Base-by-base conservation (phyloP, 2,797 vertebrate genomes). In the Myotis findleyi region DNA sequence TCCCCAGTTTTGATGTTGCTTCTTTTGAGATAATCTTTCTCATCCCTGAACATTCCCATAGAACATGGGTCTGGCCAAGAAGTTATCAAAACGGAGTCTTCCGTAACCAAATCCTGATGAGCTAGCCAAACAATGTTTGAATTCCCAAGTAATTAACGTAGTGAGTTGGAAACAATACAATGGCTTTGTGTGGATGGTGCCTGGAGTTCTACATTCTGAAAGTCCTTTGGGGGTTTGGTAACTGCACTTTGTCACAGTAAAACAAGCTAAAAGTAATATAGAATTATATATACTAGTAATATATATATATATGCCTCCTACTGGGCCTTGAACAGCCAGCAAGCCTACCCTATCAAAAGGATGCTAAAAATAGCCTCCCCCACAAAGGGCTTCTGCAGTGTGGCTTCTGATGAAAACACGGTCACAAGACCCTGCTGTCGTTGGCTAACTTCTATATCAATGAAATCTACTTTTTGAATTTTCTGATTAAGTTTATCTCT, bases 151-250 rank as follows among this genome's bases (percentile, higher is more conserved):
- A 97, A 97, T 97, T 98, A 72, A 33, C 88, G 97, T 96, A 96
- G 90, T 97, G 95, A 96, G 90, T 75, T 93, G 76, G 95, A 96
- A 97, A 96, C 49, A 97, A 79, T 96, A 94, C 92, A 47, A 14
- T 95, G 83, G 6, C 57, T 97, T 97, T 97, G 92, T 93, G 92
- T 91, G 53, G 94, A 49, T 25, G 95, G 80, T 96, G 95, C 92
- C 96, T 97, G 81, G 96, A 97, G 97, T 98, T 97, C 95, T 97
- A 95, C 93, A 95, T 86, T 87, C 75, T 59, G 47, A 69, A 81
- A 76, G 30, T 83, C 13, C 76, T 95, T 95, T 94, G 83, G 83
- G 27, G 66, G 12, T 76, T 94, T 75, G 80, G 75, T 79, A 95
- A 93, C 92, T 14, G 30, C 3, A 51, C 64, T 94, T 92, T 84